Evolutionary conservation across 2,113 vertebrate genomes (phyloP).

Genomic region (Aythya baeri): DNA sequence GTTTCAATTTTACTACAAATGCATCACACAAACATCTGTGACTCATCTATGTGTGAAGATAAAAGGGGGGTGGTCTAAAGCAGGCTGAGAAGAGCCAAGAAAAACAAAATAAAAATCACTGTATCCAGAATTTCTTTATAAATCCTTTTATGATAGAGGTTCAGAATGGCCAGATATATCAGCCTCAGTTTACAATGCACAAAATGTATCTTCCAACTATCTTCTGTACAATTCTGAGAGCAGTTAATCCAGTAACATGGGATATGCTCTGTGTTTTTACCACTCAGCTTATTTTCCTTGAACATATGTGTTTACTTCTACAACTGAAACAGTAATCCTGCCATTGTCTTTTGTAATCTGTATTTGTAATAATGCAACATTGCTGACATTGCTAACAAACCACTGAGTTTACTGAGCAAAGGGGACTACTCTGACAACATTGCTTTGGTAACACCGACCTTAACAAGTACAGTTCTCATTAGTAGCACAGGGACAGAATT

Average conservation of each 20-base stretch:
- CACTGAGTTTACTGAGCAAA: constrained; percentile 13
- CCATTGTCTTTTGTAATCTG: neutral
- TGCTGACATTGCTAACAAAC: constrained; percentile 24
- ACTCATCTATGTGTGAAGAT: neutral
- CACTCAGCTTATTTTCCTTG: neutral
- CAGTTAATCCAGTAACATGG: neutral
- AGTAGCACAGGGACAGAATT: neutral
- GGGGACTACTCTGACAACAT: constrained; percentile 1
- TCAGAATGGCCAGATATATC: neutral
- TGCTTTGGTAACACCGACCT: neutral
- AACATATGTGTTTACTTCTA: neutral
- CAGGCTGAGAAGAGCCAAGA: neutral
- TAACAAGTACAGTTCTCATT: neutral
- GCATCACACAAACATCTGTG: constrained; percentile 27
- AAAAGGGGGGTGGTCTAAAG: neutral
- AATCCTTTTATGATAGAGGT: neutral
- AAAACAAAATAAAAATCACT: neutral
- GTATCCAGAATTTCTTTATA: neutral
- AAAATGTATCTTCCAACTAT: neutral
- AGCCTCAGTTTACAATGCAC: neutral
- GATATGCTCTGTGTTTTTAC: neutral
- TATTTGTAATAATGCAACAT: constrained; percentile 35
- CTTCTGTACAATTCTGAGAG: neutral
- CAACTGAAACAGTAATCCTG: constrained; percentile 18
- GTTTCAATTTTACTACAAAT: neutral